Base-by-base conservation (phyloP, 92 coral and sea anemone species). In the Desmophyllum pertusum region DNA sequence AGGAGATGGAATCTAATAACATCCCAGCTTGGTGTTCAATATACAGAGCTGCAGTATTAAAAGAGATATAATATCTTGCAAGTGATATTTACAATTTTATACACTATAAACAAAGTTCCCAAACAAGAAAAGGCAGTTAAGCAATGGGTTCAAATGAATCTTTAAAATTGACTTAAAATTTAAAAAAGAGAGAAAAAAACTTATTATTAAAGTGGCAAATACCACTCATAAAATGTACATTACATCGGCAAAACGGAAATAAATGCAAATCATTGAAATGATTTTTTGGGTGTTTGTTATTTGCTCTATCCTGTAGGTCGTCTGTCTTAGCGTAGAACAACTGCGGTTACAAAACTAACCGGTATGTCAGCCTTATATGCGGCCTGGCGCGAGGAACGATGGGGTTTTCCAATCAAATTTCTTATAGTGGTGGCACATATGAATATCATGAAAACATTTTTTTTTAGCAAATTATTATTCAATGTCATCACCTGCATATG, bases 251-350 rank as follows among this genome's bases (percentile, higher is more conserved):
- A 80, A 48, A 50, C 51, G 37, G 43, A 67, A 80, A 80, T 80
- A 80, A 80, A 80, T 80, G 84, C 84, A 51, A 33, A 80, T 76
- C 84, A 69, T 68, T 68, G 1, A 68, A 51, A 37, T 17, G 38
- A 38, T 23, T 35, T 70, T 80, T 23, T 37, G 14, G 33, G 30
- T 35, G 76, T 80, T 80, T 39, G 66, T 68, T 68, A 35, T 42
- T 46, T 68, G 39, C 33, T 55, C 10, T 35, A 15, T 17, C 73
- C 42, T 18, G 45, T 67, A 37, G 29, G 29, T 67, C 45, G 5
- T 37, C 25, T 67, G 67, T 31, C 27, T 62, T 25, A 5, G n/a
- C 1, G 23, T 23, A 65, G 38, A 64, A 9, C 21, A 13, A 33
- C 23, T 4, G 23, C 70, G 31, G 40, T 36, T 10, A 67, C 13